Percentiles rank a stretch among this genome's conserved stretches.
phyloP scores from a whole-genome alignment of 2,797 vertebrate species.

The Coluber constrictor region DNA sequence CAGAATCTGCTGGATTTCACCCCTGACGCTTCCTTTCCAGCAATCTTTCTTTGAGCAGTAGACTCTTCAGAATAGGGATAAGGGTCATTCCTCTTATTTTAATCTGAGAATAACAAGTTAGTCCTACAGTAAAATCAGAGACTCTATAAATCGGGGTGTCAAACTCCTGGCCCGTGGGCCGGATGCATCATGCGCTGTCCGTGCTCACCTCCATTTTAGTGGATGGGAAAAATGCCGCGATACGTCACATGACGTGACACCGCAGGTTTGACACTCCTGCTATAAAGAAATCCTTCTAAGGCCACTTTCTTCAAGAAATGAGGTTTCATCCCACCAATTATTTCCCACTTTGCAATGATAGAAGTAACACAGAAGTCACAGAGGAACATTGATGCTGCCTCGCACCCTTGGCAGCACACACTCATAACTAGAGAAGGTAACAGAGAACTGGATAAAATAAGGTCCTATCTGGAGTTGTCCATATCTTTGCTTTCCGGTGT shows the following conservation, averaged over 20 bases:
- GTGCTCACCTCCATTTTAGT: too few relatives aligned
- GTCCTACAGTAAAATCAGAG: not conserved
- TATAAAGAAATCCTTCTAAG: not conserved
- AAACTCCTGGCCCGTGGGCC: too few relatives aligned
- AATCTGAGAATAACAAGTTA: not conserved
- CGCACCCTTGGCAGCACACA: not conserved
- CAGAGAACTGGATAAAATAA: not conserved
- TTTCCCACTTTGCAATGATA: not conserved
- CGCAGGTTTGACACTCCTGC: too few relatives aligned
- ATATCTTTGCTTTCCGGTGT: not conserved
- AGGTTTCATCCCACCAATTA: not conserved
- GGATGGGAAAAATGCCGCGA: not conserved
- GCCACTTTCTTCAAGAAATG: not conserved
- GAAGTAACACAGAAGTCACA: not conserved
- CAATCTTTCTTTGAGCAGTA: not conserved
- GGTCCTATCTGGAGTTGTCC: not conserved
- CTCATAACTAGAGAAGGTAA: not conserved
- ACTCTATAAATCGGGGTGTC: not conserved
- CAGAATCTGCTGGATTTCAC: too few relatives aligned
- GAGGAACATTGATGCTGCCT: not conserved
- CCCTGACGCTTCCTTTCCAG: not conserved
- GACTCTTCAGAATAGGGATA: not conserved
- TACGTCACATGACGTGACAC: not conserved
- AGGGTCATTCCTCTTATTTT: not conserved
- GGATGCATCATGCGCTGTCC: rapidly evolving